Evolutionary conservation across 2,797 vertebrate species (phyloP), one percentile per base, ranked within the genome.

Genomic region (Notolepis coatsorum): DNA sequence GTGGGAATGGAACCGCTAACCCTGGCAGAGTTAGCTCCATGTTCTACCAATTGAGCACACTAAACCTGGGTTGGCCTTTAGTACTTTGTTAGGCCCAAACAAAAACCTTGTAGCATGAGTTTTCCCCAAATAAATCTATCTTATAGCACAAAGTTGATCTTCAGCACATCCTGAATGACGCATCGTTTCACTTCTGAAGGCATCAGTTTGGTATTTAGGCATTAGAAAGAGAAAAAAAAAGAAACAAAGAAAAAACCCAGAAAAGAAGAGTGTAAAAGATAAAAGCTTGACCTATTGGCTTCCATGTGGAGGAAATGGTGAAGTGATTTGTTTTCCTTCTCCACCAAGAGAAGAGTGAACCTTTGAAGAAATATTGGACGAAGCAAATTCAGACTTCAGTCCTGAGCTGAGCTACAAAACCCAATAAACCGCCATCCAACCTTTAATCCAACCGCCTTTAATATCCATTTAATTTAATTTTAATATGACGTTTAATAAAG

Each of bases 141-240:
- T n/a, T n/a, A n/a, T n/a, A n/a, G n/a, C n/a, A n/a, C n/a, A n/a
- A n/a, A n/a, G n/a, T n/a, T n/a, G n/a, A n/a, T n/a, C n/a, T n/a
- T n/a, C n/a, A n/a, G n/a, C n/a, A n/a, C n/a, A n/a, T n/a, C n/a
- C n/a, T n/a, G n/a, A n/a, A n/a, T n/a, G n/a, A n/a, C n/a, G 54
- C 41, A 71, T 41, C 64, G 63, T 71, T 66, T 71, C 39, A 80
- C 73, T 57, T 84, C 71, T 81, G 75, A 92, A 92, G 91, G 89
- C 91, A 93, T 90, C 84, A 64, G 72, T 84, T 88, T 87, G 88
- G 88, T 85, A 68, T 89, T 87, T 77, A 89, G 86, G 87, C 84
- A 84, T 75, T 81, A 80, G 61, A 77, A 76, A 61, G 81, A 45
- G 23, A 69, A 49, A 71, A 38, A 72, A 27, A 6, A 76, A 66